Evolutionary conservation across 2,797 vertebrate genomes (phyloP), one percentile per base, ranked within the genome.

Genomic region (Sternarchorhynchus goeldii): DNA sequence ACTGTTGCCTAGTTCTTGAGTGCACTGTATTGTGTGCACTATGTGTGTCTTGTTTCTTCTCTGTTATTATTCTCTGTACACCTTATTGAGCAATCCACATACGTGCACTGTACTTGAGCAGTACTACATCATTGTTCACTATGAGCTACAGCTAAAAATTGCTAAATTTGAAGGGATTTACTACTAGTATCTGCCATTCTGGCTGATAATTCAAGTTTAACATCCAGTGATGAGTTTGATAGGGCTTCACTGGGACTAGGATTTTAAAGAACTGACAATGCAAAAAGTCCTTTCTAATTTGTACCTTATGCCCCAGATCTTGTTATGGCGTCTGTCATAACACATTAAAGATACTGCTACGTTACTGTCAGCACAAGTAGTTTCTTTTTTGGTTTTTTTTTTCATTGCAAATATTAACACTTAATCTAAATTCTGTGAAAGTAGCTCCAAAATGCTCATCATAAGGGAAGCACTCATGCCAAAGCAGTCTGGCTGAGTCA

Each of bases 371-470:
- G 45, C 0, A 5, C 25, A 57, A 36, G 5, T 4, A 5, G 2
- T 45, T 45, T 50, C 3, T 14, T 50, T 50, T 50, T 36, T 4
- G 4, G 0, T 36, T 36, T 50, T 14, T 2, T 31, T 25, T 41
- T 56, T 34, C 21, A 32, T 58, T n/a, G 62, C 56, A 59, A 55
- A 50, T 25, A 65, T 31, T 32, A 64, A 34, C 32, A 73, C 14
- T 31, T 31, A 17, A 20, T 69, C 14, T 75, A 75, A 70, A 80
- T 80, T 64, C 73, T 17, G 36, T 45, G 18, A 57, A 45, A 64
- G 29, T 41, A 1, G 66, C 73, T 76, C 20, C 21, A 68, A 65
- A 74, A 80, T 65, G n/a, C 34, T 58, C 58, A n/a, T 50, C 39
- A 16, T 55, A n/a, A 17, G 62, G 39, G 66, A 72, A 58, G 75